Base-by-base conservation (phyloP, 2,797 vertebrate genomes). In the Cephalopachus bancanus region DNA sequence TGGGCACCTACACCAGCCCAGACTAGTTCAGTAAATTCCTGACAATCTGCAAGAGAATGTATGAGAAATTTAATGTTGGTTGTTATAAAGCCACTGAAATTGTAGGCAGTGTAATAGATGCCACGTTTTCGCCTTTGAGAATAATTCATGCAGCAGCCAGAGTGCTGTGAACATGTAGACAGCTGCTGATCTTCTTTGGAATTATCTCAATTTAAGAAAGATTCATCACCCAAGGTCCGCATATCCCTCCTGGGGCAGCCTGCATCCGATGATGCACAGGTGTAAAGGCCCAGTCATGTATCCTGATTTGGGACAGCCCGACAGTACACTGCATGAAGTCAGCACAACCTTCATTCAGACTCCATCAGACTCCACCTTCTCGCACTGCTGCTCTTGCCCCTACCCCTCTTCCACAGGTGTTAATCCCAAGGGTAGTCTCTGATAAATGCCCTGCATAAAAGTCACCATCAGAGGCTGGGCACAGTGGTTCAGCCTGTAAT, bases 201-300 rank as follows among this genome's bases (percentile, higher is more conserved):
- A 72, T 67, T 28, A 60, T 26, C 44, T 95, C 71, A 78, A 22
- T 60, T 88, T 28, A 93, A 94, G 75, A 44, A 78, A 57, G 30
- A 65, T 49, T 71, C 74, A 91, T 30, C 49, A 9, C n/a, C 28
- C 30, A 44, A 72, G 57, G 72, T 33, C 24, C 33, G 30, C 1
- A 59, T 11, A 28, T 3, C 57, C 49, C 80, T 90, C 11, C 59
- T 17, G 24, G 33, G 74, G 19, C 49, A 76, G 83, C 26, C 72
- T 64, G 57, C 30, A 72, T 2, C 71, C 53, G 74, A 19, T 6
- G 11, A 75, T 0, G 1, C 8, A 22, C 19, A 57, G 33, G 11
- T 16, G 4, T 62, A 55, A 94, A 83, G n/a, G 62, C 53, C 60
- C 7, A 44, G 44, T 11, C 71, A 28, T 55, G 51, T 51, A 51